Base-by-base conservation (phyloP, 2,888 invertebrate species). In the Zygaena filipendulae region DNA sequence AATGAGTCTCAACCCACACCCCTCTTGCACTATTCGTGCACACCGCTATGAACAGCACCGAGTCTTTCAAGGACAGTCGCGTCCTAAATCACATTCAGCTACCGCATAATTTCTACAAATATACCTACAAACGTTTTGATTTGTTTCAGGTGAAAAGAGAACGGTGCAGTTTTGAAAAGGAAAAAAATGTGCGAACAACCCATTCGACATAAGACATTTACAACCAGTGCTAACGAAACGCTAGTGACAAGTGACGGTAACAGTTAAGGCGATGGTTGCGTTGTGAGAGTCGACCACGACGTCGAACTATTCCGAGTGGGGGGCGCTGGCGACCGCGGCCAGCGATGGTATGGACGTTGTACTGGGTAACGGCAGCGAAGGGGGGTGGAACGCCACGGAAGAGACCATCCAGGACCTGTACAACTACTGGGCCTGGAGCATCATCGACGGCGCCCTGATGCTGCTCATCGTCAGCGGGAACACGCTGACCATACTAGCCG, bases 401-500 rank as follows among this genome's bases (percentile, higher is more conserved):
- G 50, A 47, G 52, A 33, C 45, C 52, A 35, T 42, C 43, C 47
- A 53, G 44, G 58, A 64, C 48, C 47, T 72, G 12, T 75, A 77
- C 59, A 72, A 77, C 56, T 71, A 68, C 52, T 80, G 79, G 80
- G 69, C 70, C 35, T 90, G 90, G 89, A 82, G 85, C 45, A 72
- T 84, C 41, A 64, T 87, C 31, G 88, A 90, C 66, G 82, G 82
- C 14, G 52, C 86, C 9, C 71, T 91, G 25, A 84, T 88, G 61
- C 46, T 87, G 31, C 69, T 84, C 33, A 90, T 90, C 40, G 61
- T 91, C 31, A 82, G 83, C 48, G 91, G 91, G 13, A 92, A 92
- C 63, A 81, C 86, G 19, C 79, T 91, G 36, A 91, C 91, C 25
- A 87, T 92, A 45, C 80, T 86, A 38, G 91, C 91, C 2, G 86